Evolutionary conservation across 2,888 invertebrate species (phyloP).

Genomic region (Watsonalla binaria): DNA sequence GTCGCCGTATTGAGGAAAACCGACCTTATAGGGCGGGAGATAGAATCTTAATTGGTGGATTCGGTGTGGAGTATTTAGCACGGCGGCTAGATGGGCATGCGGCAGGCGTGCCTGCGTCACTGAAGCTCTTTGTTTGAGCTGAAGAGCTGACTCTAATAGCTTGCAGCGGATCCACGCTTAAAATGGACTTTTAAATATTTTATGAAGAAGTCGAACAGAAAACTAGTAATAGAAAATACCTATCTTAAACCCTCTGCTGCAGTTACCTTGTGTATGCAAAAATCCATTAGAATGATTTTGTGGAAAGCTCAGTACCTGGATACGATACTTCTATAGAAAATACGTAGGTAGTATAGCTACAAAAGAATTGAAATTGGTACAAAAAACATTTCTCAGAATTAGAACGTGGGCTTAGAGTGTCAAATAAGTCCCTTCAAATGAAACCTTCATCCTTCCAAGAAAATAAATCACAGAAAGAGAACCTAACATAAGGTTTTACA

Average conservation of each 20-base stretch:
- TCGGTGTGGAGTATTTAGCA: constrained; percentile 50
- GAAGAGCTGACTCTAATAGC: constrained; percentile 77
- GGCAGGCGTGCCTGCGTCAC: constrained; percentile 61
- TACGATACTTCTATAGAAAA: no score
- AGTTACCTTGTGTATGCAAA: background rate
- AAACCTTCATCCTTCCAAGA: no score
- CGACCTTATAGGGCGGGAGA: constrained; percentile 53
- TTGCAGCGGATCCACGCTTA: constrained; percentile 71
- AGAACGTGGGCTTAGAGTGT: background rate
- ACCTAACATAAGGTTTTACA: no score
- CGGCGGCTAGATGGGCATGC: constrained; percentile 48
- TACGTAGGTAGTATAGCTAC: no score
- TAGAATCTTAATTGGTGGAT: constrained; percentile 68
- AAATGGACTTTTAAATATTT: constrained; percentile 75
- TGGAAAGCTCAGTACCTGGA: no score
- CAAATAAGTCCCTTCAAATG: no score
- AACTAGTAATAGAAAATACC: constrained; percentile 33
- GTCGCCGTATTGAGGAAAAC: constrained; percentile 35
- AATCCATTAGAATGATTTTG: no score
- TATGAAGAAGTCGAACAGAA: constrained; percentile 52
- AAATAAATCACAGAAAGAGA: no score
- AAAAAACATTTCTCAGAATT: background rate
- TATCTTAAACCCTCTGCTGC: background rate
- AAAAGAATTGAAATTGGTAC: no score
- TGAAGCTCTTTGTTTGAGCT: constrained; percentile 74